These are phyloP conservation scores for Leptinotarsa defecta DNA, from an alignment of 1,140 invertebrate species.

Conservation along the genomic window DNA sequence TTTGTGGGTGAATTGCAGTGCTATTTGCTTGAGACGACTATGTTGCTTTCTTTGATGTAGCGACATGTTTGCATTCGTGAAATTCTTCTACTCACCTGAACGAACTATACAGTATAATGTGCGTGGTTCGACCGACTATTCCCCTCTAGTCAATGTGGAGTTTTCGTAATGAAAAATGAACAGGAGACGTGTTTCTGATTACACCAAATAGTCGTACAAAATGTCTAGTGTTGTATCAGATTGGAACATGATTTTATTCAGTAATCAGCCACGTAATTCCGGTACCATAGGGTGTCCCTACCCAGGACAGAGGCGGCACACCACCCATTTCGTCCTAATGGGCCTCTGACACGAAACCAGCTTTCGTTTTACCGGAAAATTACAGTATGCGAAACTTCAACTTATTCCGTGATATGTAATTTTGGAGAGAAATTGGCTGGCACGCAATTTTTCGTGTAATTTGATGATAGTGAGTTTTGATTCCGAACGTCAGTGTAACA, in stretches of 20 bases:
- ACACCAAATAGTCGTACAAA: background rate
- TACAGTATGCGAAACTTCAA: constrained; percentile 45
- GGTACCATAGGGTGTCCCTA: constrained; percentile 47
- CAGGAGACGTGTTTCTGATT: constrained; percentile 1
- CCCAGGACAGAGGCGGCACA: constrained; percentile 37
- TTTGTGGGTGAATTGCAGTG: too few relatives aligned
- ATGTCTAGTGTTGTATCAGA: constrained; percentile 19
- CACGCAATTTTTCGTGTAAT: constrained; percentile 33
- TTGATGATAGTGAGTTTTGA: constrained; percentile 23
- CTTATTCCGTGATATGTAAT: constrained; percentile 46
- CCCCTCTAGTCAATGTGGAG: too few relatives aligned
- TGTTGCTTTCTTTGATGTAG: too few relatives aligned
- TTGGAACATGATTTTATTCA: constrained; percentile 43
- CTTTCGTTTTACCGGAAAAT: constrained; percentile 39
- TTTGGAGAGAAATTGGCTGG: constrained; percentile 39
- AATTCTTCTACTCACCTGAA: too few relatives aligned
- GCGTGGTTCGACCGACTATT: too few relatives aligned
- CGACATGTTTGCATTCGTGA: too few relatives aligned
- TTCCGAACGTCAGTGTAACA: background rate
- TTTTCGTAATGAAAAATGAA: too few relatives aligned
- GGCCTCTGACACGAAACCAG: constrained; percentile 37
- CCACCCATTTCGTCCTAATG: constrained; percentile 33
- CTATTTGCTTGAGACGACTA: too few relatives aligned
- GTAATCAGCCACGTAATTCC: constrained; percentile 45
- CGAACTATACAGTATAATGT: too few relatives aligned